A percentile compares a stretch with the other conserved stretches of the same genome.
phyloP scores from a whole-genome alignment of 2,888 invertebrate genomes.

The Tachina lurida region DNA sequence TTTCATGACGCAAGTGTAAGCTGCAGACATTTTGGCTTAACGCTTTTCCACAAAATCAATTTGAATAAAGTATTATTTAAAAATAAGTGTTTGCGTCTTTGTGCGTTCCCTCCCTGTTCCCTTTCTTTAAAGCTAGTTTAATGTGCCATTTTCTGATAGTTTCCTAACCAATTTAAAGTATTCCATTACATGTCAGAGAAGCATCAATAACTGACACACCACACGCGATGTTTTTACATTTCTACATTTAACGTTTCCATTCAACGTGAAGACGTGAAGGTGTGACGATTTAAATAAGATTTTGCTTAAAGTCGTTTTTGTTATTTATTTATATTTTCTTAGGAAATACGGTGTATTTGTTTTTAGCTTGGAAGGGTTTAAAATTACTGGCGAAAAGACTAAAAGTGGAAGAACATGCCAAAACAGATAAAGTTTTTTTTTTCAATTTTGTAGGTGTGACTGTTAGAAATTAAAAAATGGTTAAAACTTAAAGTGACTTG shows the following conservation, averaged over 20 bases:
- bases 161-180: conserved; percentile 52
- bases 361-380: conserved; percentile 2
- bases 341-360: not conserved
- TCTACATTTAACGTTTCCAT: not conserved
- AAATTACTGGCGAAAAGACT: conserved; percentile 6
- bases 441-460: conserved; percentile 11
- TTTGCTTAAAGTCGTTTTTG: not conserved
- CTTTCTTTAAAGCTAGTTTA: not conserved
- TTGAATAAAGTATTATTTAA: conserved; percentile 4
- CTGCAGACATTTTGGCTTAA: not conserved
- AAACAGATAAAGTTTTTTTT: not conserved
- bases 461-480: not conserved
- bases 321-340: not conserved
- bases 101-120: not conserved
- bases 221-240: conserved; percentile 51
- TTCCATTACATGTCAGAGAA: conserved; percentile 59
- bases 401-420: not conserved
- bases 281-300: conserved; percentile 33
- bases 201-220: conserved; percentile 51
- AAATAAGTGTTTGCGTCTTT: not conserved
- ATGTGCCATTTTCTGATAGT: conserved; percentile 14
- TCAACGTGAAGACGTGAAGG: not conserved
- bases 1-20: not conserved
- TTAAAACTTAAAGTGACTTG: not conserved
- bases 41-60: not conserved